phyloP scores from a whole-genome alignment of 2,113 vertebrate genomes.

The Apus apus region DNA sequence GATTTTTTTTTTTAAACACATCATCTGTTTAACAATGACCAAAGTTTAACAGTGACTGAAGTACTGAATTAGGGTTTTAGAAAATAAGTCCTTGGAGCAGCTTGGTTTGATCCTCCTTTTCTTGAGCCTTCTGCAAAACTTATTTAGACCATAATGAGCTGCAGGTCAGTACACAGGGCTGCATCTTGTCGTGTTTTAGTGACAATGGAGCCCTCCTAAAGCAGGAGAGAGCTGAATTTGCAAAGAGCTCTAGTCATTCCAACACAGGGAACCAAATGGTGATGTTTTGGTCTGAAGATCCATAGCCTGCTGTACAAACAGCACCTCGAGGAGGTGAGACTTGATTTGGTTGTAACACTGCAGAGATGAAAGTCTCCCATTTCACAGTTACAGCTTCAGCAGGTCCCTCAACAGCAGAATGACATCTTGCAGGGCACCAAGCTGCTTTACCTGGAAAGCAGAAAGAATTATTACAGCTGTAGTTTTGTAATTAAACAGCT shows the following conservation, averaged over 20 bases:
- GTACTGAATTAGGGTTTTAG: background rate
- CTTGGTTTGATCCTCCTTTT: background rate
- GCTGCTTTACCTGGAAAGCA: constrained; percentile 72
- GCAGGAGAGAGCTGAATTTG: background rate
- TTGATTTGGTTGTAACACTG: constrained; percentile 10
- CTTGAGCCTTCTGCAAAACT: background rate
- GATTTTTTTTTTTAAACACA: background rate
- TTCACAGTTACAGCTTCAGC: constrained; percentile 45
- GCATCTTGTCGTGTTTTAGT: background rate
- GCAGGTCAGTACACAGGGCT: background rate
- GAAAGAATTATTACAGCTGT: background rate
- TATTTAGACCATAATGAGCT: background rate
- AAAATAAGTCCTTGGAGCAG: background rate
- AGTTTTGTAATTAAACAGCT: background rate
- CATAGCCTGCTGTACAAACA: constrained; percentile 29
- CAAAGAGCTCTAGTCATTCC: constrained; percentile 15
- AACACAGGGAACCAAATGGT: background rate
- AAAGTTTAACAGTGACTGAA: background rate
- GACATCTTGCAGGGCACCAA: background rate
- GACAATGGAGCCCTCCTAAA: background rate
- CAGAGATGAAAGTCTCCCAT: constrained; percentile 31
- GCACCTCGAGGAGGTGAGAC: constrained; percentile 24
- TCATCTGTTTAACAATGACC: background rate
- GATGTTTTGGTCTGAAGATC: background rate
- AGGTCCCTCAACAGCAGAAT: constrained; percentile 45